phyloP scores from a whole-genome alignment of 2,113 vertebrate genomes.

The Pollachius pollachius region DNA sequence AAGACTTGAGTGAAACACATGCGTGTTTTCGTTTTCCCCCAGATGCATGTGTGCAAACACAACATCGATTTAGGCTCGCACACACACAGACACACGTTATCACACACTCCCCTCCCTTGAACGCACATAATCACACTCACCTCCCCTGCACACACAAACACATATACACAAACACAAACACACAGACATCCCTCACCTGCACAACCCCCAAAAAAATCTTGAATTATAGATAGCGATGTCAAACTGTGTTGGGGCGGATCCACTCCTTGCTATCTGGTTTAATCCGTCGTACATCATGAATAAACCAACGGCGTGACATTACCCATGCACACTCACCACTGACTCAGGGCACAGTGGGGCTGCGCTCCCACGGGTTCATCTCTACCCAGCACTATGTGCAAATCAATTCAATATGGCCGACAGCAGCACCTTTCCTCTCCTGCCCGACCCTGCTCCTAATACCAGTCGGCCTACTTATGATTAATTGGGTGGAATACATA shows the following conservation, averaged over 20 bases:
- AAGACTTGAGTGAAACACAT: too few species aligned
- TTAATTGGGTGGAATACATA: slow-evolving; percentile 4
- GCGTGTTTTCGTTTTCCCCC: too few species aligned
- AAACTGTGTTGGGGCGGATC: too few species aligned
- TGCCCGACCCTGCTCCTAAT: slow-evolving; percentile 1
- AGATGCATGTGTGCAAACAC: too few species aligned
- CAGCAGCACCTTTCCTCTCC: slow-evolving; percentile 4
- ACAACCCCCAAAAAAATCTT: too few species aligned
- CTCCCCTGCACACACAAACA: too few species aligned
- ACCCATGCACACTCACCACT: slow-evolving; percentile 12
- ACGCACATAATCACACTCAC: too few species aligned
- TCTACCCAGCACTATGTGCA: slow-evolving; percentile 5
- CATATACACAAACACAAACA: neutral
- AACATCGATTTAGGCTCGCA: neutral
- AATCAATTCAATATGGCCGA: neutral
- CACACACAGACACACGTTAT: slow-evolving; percentile 4
- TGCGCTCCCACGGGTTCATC: neutral
- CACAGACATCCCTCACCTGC: neutral
- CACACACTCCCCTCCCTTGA: neutral
- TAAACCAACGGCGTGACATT: slow-evolving; percentile 20
- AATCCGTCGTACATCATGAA: slow-evolving; percentile 37
- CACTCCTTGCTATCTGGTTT: neutral
- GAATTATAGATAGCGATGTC: too few species aligned
- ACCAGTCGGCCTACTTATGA: slow-evolving; percentile 11
- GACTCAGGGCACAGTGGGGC: neutral